Conservation (phyloP, 2,888 invertebrate genomes). For the Acanthopleura granulata region DNA sequence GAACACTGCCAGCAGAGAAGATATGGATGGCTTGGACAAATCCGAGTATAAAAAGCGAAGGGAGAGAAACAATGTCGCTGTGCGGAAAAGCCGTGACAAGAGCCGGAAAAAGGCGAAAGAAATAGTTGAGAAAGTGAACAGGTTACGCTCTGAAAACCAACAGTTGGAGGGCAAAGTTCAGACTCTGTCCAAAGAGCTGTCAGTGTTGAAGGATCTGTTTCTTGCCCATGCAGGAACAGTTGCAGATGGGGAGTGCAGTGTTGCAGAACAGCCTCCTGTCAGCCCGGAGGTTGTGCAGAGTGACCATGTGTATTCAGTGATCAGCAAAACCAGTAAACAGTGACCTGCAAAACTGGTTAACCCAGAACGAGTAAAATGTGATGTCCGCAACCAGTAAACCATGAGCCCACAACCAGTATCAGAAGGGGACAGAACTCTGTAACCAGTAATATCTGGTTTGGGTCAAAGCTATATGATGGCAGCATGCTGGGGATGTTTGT, state of each 20-base stretch:
- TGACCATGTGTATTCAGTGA: constrained; percentile 38
- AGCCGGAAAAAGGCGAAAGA: constrained; percentile 94
- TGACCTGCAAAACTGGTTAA: no score
- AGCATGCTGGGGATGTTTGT: no score
- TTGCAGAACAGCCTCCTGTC: constrained; percentile 16
- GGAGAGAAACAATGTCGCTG: constrained; percentile 96
- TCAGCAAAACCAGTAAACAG: constrained; percentile 18
- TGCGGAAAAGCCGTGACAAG: constrained; percentile 94
- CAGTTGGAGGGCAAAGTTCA: constrained; percentile 90
- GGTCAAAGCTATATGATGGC: no score
- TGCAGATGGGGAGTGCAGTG: constrained; percentile 24
- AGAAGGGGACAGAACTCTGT: no score
- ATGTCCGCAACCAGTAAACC: no score
- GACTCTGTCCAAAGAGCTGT: constrained; percentile 84
- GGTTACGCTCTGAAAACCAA: constrained; percentile 91
- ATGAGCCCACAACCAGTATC: no score
- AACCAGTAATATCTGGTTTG: no score
- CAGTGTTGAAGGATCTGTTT: constrained; percentile 81
- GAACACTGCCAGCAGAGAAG: neutral
- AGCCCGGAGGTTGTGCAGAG: constrained; percentile 25
- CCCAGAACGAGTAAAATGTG: no score
- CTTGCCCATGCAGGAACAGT: constrained; percentile 58
- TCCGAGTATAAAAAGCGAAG: constrained; percentile 88
- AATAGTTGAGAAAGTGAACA: constrained; percentile 93
- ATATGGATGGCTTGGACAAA: neutral